Percentiles rank a stretch among this genome's conserved stretches.
These are phyloP conservation scores for Drosophila pullipes DNA, from an alignment of 2,888 invertebrate genomes.

Conservation along the genomic window DNA sequence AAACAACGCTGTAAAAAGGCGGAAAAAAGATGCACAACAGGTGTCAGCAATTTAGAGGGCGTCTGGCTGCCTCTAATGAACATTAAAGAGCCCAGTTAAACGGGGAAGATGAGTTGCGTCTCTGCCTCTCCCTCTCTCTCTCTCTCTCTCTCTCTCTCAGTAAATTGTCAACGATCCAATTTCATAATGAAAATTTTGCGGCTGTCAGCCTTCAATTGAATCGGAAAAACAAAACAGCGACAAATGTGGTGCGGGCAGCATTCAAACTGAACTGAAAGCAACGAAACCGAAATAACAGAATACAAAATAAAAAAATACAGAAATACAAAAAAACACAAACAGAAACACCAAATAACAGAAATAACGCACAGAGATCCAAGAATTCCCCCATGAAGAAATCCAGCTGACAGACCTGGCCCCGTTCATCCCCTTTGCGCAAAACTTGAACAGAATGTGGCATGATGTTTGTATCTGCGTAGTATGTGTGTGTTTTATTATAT, in stretches of 20 bases:
- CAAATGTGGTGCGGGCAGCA: conserved; percentile 39
- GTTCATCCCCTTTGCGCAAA: conserved; percentile 18
- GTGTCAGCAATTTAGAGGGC: conserved; percentile 47
- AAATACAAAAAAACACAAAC: conserved; percentile 25
- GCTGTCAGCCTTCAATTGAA: conserved; percentile 77
- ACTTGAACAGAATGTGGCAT: conserved; percentile 60
- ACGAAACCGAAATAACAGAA: conserved; percentile 33
- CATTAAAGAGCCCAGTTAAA: conserved; percentile 13
- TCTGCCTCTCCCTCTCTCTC: neutral
- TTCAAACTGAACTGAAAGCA: conserved; percentile 29
- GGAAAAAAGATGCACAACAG: conserved; percentile 42
- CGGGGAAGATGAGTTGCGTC: conserved; percentile 2
- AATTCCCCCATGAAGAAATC: conserved; percentile 70
- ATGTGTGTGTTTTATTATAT: conserved; percentile 1
- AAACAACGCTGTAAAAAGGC: conserved; percentile 18
- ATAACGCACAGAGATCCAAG: conserved; percentile 56
- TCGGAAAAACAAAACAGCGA: conserved; percentile 65
- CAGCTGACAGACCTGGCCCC: conserved; percentile 69
- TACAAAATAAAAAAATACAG: conserved; percentile 3
- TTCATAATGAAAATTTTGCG: conserved; percentile 84
- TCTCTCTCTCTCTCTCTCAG: conserved; percentile 18
- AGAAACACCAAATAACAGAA: conserved; percentile 48
- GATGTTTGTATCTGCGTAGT: conserved; percentile 46
- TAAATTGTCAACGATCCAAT: conserved; percentile 85
- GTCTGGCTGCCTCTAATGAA: conserved; percentile 24